These are phyloP conservation scores for Gobionotothen gibberifrons DNA, from an alignment of 2,797 vertebrate genomes.

Conservation along the genomic window DNA sequence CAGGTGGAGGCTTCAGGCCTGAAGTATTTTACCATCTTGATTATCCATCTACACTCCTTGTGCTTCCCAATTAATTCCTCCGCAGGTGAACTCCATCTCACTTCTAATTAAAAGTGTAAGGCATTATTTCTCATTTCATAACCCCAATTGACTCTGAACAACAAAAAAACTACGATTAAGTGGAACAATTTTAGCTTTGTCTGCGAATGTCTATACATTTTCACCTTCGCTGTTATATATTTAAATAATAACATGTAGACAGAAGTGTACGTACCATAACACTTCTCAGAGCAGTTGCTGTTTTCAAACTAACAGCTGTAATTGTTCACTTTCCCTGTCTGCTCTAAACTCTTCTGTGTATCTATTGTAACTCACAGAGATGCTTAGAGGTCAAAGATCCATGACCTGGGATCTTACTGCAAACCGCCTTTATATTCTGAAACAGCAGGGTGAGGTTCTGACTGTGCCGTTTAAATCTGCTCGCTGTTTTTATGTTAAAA, in stretches of 20 bases:
- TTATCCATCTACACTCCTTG: slow-evolving; percentile 56
- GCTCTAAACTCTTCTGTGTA: slow-evolving; percentile 30
- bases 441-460: background rate
- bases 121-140: slow-evolving; percentile 69
- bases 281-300: background rate
- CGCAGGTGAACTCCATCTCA: slow-evolving; percentile 68
- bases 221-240: slow-evolving; percentile 1
- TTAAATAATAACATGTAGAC: slow-evolving; percentile 2
- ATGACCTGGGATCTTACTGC: slow-evolving; percentile 31
- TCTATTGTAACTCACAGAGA: slow-evolving; percentile 16
- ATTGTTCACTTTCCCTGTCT: slow-evolving; percentile 31
- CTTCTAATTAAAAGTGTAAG: slow-evolving; percentile 76
- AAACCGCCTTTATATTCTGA: slow-evolving; percentile 25
- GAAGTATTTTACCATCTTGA: slow-evolving; percentile 53
- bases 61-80: slow-evolving; percentile 63
- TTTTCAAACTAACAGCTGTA: background rate
- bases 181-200: slow-evolving; percentile 38
- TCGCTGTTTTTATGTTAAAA: no score
- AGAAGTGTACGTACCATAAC: background rate
- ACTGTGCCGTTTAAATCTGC: background rate
- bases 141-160: slow-evolving; percentile 35
- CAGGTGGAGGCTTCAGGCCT: slow-evolving; percentile 48
- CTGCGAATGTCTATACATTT: slow-evolving; percentile 1
- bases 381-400: slow-evolving; percentile 50
- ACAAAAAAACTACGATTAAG: slow-evolving; percentile 18